Evolutionary conservation across 2,888 invertebrate species (phyloP).

Genomic region (Chalcis sispes): DNA sequence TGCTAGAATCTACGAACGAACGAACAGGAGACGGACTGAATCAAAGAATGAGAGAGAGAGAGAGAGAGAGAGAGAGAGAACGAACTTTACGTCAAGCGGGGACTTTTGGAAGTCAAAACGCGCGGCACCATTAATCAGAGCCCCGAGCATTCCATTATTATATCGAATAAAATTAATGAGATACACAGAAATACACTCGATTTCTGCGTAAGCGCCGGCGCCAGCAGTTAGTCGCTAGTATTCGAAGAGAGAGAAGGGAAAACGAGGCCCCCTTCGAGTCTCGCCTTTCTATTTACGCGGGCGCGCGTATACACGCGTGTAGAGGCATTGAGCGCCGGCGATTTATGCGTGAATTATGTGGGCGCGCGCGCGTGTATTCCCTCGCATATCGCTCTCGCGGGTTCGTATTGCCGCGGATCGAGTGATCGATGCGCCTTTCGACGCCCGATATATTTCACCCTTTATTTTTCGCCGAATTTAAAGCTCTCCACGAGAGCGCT

Average conservation of each 20-base stretch:
- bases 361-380: conserved; percentile 42
- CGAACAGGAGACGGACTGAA: conserved; percentile 12
- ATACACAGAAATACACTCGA: conserved; percentile 76
- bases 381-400: conserved; percentile 21
- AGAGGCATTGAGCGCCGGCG: conserved; percentile 55
- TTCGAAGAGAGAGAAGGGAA: too few relatives aligned
- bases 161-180: conserved; percentile 76
- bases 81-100: conserved; percentile 16
- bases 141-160: conserved; percentile 67
- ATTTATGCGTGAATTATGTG: conserved; percentile 49
- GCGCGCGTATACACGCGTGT: background rate
- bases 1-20: conserved; percentile 19
- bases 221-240: background rate
- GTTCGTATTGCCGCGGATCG: conserved; percentile 46
- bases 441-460: background rate
- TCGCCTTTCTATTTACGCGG: background rate
- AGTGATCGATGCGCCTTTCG: conserved; percentile 50
- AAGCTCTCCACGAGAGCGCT: background rate
- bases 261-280: background rate
- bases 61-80: conserved; percentile 9
- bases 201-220: conserved; percentile 63
- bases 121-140: conserved; percentile 73
- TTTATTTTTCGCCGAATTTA: conserved; percentile 31
- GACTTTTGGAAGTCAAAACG: conserved; percentile 71
- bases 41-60: conserved; percentile 7